Evolutionary conservation across 1,140 invertebrate genomes (phyloP), one percentile per base, ranked within the genome.

Genomic region (Coptotermes formosanus): DNA sequence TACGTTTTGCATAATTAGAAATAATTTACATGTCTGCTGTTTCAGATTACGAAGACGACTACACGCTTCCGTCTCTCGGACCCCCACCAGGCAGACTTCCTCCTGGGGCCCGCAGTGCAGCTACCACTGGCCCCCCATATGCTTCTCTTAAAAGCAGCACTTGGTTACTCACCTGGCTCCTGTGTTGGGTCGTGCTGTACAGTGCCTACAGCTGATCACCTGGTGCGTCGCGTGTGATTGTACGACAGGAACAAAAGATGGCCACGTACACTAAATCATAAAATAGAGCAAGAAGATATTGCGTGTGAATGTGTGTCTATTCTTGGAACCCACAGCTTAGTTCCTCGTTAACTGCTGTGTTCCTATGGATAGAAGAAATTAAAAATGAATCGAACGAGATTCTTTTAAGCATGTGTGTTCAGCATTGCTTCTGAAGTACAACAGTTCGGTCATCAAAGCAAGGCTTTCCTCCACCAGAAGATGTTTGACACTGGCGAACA

Each of bases 1-100:
- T 55, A 55, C 14, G 14, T 16, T 16, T 1, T 55, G 52, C 2
- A 55, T 55, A 55, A 55, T 55, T 21, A n/a, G n/a, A n/a, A 55
- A 55, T 19, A 12, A 8, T 30, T 9, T 6, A 75, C 64, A n/a
- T 32, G 9, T 32, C 16, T 30, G 23, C 44, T 43, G 32, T 83
- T 83, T 25, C 82, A 83, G 82, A 83, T 11, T 83, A 83, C 82
- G 82, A 83, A 14, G 82, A 52, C 48, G 82, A 83, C 32, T 83
- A 83, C 32, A 83, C 82, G 16, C 82, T 83, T 25, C 82, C 82
- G 82, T 52, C 82, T 52, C 9, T 52, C 8, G 48, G 82, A 19
- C 32, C 82, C 6, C 82, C 82, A 9, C 82, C 82, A 52, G 82
- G 8, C 11, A 25, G 21, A 9, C 19, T 14, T 30, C 43, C 64